A percentile compares a stretch with the other conserved stretches of the same genome.
These are phyloP conservation scores for Betta splendens DNA, from an alignment of 2,797 vertebrate genomes.

Conservation along the genomic window DNA sequence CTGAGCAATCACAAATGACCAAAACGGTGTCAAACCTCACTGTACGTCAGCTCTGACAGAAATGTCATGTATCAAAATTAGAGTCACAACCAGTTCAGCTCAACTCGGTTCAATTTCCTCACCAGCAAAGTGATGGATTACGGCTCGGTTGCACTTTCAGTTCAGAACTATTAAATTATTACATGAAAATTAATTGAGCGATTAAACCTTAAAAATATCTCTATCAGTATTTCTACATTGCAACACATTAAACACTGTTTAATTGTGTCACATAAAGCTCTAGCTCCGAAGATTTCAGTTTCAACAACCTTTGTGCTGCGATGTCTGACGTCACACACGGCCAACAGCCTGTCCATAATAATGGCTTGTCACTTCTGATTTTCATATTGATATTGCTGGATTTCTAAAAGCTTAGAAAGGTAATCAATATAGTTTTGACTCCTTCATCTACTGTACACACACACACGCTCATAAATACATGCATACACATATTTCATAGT, in stretches of 20 bases:
- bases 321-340: neutral
- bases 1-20: conserved; percentile 27
- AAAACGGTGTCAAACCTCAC: conserved; percentile 24
- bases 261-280: no score
- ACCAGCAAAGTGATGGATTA: neutral
- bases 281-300: no score
- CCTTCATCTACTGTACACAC: neutral
- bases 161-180: neutral
- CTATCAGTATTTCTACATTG: no score
- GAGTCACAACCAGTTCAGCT: conserved; percentile 9
- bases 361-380: neutral
- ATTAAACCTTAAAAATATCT: no score
- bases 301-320: no score
- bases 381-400: conserved; percentile 2
- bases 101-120: neutral
- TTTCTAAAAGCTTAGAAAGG: neutral
- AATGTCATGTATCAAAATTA: conserved; percentile 14
- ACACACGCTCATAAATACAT: neutral
- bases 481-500: neutral
- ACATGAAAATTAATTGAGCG: no score
- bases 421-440: neutral
- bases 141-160: neutral
- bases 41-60: conserved; percentile 15
- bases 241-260: no score
- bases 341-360: neutral